These are phyloP conservation scores for Luperina nickerlii DNA, from an alignment of 2,888 invertebrate genomes.

Conservation along the genomic window DNA sequence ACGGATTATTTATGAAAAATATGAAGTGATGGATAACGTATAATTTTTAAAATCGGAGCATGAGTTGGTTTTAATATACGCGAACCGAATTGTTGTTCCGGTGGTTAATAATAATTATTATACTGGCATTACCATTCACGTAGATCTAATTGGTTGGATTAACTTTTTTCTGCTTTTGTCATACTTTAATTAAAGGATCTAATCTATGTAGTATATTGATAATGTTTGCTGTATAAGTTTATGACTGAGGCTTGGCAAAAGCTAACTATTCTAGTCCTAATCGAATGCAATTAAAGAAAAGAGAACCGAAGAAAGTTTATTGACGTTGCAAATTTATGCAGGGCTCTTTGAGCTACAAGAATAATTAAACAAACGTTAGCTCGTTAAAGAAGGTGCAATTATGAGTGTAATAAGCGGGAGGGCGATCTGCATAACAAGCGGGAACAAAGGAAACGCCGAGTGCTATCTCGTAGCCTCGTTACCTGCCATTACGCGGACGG, in stretches of 20 bases:
- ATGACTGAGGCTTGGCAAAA: background rate
- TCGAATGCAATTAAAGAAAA: slow-evolving; percentile 18
- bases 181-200: background rate
- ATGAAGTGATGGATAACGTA: slow-evolving; percentile 63
- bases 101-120: slow-evolving; percentile 41
- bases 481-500: slow-evolving; percentile 65
- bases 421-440: slow-evolving; percentile 74
- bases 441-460: slow-evolving; percentile 75
- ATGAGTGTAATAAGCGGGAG: slow-evolving; percentile 70
- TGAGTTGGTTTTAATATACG: slow-evolving; percentile 46
- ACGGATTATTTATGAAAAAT: slow-evolving; percentile 71
- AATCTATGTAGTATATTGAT: background rate
- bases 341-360: slow-evolving; percentile 41
- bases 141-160: slow-evolving; percentile 24
- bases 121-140: slow-evolving; percentile 13
- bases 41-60: slow-evolving; percentile 61
- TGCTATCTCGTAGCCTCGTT: slow-evolving; percentile 73
- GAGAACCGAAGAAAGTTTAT: slow-evolving; percentile 43
- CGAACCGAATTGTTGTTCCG: slow-evolving; percentile 32
- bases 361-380: slow-evolving; percentile 69
- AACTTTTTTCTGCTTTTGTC: background rate
- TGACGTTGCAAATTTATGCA: slow-evolving; percentile 50
- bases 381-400: slow-evolving; percentile 70
- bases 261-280: background rate
- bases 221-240: background rate